Conservation (phyloP, 2,888 invertebrate species). For the Caenorhabditis doughertyi region DNA sequence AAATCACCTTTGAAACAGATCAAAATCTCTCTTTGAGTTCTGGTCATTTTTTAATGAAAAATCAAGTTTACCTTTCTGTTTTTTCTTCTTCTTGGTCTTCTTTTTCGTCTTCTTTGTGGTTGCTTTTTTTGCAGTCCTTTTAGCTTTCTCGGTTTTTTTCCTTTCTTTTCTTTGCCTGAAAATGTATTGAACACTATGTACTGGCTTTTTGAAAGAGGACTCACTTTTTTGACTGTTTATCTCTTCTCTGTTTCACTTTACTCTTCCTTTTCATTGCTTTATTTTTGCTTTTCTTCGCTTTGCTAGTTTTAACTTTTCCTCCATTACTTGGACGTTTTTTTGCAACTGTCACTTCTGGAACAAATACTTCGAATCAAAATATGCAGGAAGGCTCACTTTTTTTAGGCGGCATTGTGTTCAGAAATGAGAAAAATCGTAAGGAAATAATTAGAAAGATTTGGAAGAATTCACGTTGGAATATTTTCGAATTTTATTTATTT, state of each 20-base stretch:
- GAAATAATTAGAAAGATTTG: neutral
- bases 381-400: constrained; percentile 10
- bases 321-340: constrained; percentile 32
- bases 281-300: constrained; percentile 25
- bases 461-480: no score
- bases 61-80: neutral
- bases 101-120: constrained; percentile 38
- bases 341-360: constrained; percentile 28
- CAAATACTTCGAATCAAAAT: neutral
- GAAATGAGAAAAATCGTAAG: constrained; percentile 2
- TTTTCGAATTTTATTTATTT: no score
- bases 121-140: constrained; percentile 18
- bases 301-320: constrained; percentile 9
- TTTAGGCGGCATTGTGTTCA: constrained; percentile 23
- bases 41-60: neutral
- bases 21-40: neutral
- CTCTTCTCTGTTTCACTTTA: constrained; percentile 33
- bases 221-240: constrained; percentile 35
- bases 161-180: constrained; percentile 47
- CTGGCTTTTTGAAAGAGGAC: neutral
- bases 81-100: constrained; percentile 38
- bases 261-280: constrained; percentile 43
- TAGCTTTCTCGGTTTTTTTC: constrained; percentile 35
- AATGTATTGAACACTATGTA: neutral
- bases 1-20: no score